These are phyloP conservation scores for Cinclus mexicanus DNA, from an alignment of 2,113 vertebrate species.

Conservation along the genomic window DNA sequence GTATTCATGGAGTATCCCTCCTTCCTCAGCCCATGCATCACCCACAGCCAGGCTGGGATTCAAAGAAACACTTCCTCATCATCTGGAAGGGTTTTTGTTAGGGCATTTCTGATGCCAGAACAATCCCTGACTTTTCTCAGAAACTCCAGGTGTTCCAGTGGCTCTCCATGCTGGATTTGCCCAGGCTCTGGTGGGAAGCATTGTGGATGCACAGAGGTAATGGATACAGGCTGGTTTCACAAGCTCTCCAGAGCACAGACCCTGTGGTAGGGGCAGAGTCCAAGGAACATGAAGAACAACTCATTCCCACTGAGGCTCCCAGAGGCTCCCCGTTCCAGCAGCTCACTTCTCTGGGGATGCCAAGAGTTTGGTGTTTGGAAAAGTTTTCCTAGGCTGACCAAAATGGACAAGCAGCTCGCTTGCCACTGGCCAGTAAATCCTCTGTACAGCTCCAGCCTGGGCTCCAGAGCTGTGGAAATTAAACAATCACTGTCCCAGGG, in stretches of 20 bases:
- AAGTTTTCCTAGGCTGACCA: background rate
- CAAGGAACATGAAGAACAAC: background rate
- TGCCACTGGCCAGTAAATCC: slow-evolving; percentile 11
- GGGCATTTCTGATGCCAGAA: background rate
- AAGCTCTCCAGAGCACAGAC: background rate
- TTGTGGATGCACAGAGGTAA: background rate
- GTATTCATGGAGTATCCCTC: background rate
- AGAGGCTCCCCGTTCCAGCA: slow-evolving; percentile 1
- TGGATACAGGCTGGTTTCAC: background rate
- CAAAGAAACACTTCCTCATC: background rate
- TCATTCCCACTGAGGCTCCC: background rate
- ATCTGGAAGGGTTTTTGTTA: background rate
- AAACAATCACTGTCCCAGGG: background rate
- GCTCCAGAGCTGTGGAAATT: slow-evolving; percentile 17
- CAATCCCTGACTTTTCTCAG: background rate
- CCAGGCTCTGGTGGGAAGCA: background rate
- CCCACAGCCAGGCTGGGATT: background rate
- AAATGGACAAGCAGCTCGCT: background rate
- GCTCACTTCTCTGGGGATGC: background rate
- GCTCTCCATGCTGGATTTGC: background rate
- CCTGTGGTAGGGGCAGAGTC: background rate
- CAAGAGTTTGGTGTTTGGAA: background rate
- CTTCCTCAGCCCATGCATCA: background rate
- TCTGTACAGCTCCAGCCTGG: background rate
- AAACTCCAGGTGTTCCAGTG: background rate